These are phyloP conservation scores for Argya squamiceps DNA, from an alignment of 2,797 vertebrate species.

Conservation along the genomic window DNA sequence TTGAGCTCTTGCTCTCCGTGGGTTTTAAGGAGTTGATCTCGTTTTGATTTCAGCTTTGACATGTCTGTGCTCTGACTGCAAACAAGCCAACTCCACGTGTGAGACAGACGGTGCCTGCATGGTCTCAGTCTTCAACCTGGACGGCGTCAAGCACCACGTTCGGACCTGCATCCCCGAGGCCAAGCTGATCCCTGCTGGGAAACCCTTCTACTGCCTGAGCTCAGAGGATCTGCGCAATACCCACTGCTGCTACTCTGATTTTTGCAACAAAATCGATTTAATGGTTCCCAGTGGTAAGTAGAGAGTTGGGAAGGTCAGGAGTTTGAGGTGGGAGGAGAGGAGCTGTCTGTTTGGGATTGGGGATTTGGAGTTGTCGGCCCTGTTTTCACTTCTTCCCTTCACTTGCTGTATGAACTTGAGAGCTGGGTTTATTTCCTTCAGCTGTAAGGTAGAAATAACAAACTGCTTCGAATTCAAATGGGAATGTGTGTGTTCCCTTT, in stretches of 20 bases:
- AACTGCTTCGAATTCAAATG: background rate
- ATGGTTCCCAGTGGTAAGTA: constrained; percentile 89
- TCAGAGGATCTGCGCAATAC: constrained; percentile 91
- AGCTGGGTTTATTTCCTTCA: background rate
- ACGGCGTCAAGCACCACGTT: constrained; percentile 86
- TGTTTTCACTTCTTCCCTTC: background rate
- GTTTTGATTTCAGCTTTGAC: constrained; percentile 79
- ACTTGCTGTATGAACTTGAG: background rate
- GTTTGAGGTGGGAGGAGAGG: background rate
- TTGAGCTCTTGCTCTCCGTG: background rate
- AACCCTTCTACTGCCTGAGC: constrained; percentile 94
- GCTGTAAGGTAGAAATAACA: background rate
- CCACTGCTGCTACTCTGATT: constrained; percentile 95
- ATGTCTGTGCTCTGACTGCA: constrained; percentile 93
- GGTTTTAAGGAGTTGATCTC: background rate
- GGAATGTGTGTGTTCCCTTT: background rate
- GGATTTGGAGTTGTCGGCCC: background rate
- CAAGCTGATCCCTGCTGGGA: constrained; percentile 88
- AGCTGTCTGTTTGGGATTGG: background rate
- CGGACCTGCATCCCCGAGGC: constrained; percentile 89
- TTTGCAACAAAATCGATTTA: constrained; percentile 94
- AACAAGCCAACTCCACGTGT: constrained; percentile 89
- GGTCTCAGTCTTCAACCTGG: constrained; percentile 89
- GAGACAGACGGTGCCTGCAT: constrained; percentile 97
- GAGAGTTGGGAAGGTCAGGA: background rate